A percentile compares a stretch with the other conserved stretches of the same genome.
Conservation (phyloP, 2,113 vertebrate genomes). For the Corythoichthys haematopterus region DNA sequence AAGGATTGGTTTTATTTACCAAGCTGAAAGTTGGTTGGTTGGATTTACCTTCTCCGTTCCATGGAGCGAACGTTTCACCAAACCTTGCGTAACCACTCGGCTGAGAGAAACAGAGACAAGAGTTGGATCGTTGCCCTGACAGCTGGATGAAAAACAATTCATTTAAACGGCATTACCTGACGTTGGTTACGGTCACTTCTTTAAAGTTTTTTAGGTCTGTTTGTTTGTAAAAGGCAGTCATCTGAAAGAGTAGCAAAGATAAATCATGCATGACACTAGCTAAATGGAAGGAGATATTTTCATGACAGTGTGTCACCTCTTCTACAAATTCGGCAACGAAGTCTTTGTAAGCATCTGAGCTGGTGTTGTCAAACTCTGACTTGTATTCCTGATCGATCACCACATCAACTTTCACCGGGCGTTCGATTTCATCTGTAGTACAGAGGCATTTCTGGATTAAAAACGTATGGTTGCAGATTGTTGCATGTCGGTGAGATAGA, state of each 20-base stretch:
- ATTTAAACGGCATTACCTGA: conserved; percentile 23
- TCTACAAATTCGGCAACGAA: not conserved
- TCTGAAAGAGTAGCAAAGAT: conserved; percentile 21
- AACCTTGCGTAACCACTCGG: not conserved
- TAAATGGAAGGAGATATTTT: not conserved
- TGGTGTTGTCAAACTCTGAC: not conserved
- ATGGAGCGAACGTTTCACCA: not conserved
- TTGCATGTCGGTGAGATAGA: not conserved
- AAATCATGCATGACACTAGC: no score
- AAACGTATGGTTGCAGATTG: not conserved
- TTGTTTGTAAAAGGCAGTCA: not conserved
- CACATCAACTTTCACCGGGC: not conserved
- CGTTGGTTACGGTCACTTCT: conserved; percentile 9
- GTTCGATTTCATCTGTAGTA: not conserved
- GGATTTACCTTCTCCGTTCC: not conserved
- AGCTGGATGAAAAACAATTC: not conserved
- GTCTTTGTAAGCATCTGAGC: not conserved
- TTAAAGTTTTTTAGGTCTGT: not conserved
- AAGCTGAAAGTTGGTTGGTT: not conserved
- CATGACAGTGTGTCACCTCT: not conserved
- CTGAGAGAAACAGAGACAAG: conserved; percentile 1
- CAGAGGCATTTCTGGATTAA: not conserved
- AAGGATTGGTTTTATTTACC: not conserved
- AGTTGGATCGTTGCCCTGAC: not conserved
- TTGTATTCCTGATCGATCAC: not conserved